Conservation (phyloP, 2,797 vertebrate genomes). For the Artibeus jamaicensis region DNA sequence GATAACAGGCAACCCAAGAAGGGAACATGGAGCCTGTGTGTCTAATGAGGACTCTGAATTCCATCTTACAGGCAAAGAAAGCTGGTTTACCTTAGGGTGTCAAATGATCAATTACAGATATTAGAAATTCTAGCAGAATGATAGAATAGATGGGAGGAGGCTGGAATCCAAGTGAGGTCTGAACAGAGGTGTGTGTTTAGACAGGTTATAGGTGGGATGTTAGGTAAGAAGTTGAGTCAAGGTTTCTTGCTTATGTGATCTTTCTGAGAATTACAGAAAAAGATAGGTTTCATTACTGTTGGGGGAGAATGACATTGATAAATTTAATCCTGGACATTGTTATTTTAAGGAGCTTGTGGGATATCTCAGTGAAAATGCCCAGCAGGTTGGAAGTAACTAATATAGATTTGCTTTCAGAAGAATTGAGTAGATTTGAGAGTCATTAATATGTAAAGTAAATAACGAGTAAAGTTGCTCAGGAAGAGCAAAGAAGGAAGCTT, state of each 20-base stretch:
- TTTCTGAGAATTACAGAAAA: not conserved
- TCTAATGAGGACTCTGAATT: not conserved
- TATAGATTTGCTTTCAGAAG: not conserved
- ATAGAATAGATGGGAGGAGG: not conserved
- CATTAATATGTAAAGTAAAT: not conserved
- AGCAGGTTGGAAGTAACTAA: not conserved
- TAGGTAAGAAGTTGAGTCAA: not conserved
- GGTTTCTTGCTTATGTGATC: not conserved
- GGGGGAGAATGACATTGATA: not conserved
- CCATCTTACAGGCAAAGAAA: not conserved
- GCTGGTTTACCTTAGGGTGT: not conserved
- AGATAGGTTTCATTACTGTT: not conserved
- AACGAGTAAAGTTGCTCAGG: not conserved
- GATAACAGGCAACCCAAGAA: not conserved
- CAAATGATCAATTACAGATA: not conserved
- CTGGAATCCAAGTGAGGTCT: not conserved
- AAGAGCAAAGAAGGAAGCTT: not conserved
- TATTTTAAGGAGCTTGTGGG: not conserved
- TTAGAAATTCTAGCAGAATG: not conserved
- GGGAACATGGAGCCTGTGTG: not conserved
- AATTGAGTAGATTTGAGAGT: not conserved
- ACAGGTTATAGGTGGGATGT: not conserved
- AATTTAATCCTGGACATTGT: not conserved
- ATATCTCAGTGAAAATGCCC: not conserved
- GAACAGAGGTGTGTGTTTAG: not conserved